These are phyloP conservation scores for Condylostylus longicornis DNA, from an alignment of 1,140 invertebrate genomes.

Conservation along the genomic window DNA sequence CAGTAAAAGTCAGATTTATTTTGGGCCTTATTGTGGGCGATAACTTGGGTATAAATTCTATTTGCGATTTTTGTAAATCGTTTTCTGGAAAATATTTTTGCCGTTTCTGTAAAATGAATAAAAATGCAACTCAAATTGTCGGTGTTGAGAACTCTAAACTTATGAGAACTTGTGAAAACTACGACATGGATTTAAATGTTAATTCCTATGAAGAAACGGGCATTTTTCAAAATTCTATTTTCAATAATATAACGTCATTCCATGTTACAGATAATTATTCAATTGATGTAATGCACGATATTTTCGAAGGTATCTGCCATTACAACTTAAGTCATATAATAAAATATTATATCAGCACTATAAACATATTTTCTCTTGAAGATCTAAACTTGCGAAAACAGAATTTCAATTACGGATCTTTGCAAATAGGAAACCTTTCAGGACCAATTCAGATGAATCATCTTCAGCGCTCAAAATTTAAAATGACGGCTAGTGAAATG, in stretches of 20 bases:
- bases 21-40: constrained; percentile 21
- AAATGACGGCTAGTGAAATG: constrained; percentile 22
- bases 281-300: constrained; percentile 23
- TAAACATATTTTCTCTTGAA: constrained; percentile 2
- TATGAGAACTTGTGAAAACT: constrained; percentile 1
- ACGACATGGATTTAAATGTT: constrained; percentile 1
- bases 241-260: constrained; percentile 12
- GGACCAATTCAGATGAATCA: constrained; percentile 1
- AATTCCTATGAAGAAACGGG: constrained; percentile 7
- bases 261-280: constrained; percentile 16
- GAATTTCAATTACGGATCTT: constrained; percentile 15
- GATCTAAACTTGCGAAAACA: constrained; percentile 9
- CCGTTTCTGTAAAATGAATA: constrained; percentile 17
- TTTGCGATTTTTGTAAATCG: constrained; percentile 19
- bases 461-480: constrained; percentile 15
- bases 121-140: neutral
- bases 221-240: constrained; percentile 10
- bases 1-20: constrained; percentile 13
- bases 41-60: constrained; percentile 23
- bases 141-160: neutral
- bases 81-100: constrained; percentile 18
- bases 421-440: constrained; percentile 3
- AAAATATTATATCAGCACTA: constrained; percentile 9
- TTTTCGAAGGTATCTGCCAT: constrained; percentile 17
- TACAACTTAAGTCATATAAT: constrained; percentile 17